These are phyloP conservation scores for Chloroclysta siterata DNA, from an alignment of 2,888 invertebrate species.

Conservation along the genomic window DNA sequence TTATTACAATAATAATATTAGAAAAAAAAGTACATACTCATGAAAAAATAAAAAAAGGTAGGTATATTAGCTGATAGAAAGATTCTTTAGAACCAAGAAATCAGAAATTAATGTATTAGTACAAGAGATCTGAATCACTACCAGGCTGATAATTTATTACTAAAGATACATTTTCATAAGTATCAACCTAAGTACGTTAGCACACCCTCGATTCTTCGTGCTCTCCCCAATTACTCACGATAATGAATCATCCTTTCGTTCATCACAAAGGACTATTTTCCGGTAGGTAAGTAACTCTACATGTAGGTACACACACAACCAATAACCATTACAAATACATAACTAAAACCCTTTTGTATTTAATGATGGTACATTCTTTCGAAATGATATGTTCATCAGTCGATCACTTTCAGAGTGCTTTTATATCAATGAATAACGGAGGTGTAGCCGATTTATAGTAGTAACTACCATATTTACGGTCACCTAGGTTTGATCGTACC, in stretches of 20 bases:
- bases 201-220: conserved; percentile 28
- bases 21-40: too few species aligned
- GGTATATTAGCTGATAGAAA: too few species aligned
- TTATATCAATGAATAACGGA: not conserved
- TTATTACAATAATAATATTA: too few species aligned
- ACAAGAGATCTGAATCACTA: too few species aligned
- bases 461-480: too few species aligned
- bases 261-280: conserved; percentile 66
- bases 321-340: not conserved
- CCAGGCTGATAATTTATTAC: too few species aligned
- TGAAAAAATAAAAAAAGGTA: too few species aligned
- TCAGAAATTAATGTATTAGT: too few species aligned
- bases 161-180: too few species aligned
- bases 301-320: not conserved
- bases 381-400: not conserved
- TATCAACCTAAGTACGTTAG: conserved; percentile 1
- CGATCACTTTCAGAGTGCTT: not conserved
- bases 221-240: conserved; percentile 64
- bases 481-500: too few species aligned
- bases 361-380: not conserved
- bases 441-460: too few species aligned
- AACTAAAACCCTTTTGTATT: not conserved
- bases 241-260: conserved; percentile 77
- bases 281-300: conserved; percentile 51
- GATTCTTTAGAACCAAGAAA: too few species aligned